These are phyloP conservation scores for Crocodylus rhombifer DNA, from an alignment of 2,797 vertebrate genomes.

Conservation along the genomic window DNA sequence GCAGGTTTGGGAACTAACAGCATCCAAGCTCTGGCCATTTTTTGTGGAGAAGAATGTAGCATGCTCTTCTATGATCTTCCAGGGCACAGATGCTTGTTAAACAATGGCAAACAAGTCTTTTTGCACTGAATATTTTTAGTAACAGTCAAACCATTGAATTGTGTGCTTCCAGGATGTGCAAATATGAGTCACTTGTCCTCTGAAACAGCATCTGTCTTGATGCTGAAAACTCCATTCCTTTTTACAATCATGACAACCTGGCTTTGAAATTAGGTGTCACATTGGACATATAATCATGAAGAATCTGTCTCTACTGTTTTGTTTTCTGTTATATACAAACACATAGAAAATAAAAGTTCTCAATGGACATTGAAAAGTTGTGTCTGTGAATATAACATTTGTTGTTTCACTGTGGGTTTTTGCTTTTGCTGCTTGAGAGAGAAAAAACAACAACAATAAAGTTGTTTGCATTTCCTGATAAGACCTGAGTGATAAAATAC, in stretches of 20 bases:
- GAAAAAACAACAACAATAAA: neutral
- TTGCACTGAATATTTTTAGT: neutral
- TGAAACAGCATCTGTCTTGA: neutral
- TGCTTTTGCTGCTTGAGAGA: too few species aligned
- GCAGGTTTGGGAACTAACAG: neutral
- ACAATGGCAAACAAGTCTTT: neutral
- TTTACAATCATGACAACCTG: conserved; percentile 19
- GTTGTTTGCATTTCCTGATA: neutral
- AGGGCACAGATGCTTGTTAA: conserved; percentile 2
- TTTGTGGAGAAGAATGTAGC: neutral
- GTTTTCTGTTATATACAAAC: conserved; percentile 33
- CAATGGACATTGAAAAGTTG: conserved; percentile 32
- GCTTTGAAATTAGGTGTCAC: conserved; percentile 58
- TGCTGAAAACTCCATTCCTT: conserved; percentile 42
- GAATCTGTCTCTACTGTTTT: conserved; percentile 51
- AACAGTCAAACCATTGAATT: neutral
- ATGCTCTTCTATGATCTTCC: neutral
- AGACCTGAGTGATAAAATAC: neutral
- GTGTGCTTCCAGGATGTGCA: neutral
- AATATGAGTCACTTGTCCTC: conserved; percentile 11
- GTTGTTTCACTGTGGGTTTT: neutral
- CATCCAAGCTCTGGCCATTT: neutral
- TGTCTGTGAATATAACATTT: neutral
- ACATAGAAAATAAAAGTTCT: conserved; percentile 44
- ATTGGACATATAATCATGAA: conserved; percentile 64